Evolutionary conservation across 2,113 vertebrate genomes (phyloP).

Genomic region (Raja brachyura): DNA sequence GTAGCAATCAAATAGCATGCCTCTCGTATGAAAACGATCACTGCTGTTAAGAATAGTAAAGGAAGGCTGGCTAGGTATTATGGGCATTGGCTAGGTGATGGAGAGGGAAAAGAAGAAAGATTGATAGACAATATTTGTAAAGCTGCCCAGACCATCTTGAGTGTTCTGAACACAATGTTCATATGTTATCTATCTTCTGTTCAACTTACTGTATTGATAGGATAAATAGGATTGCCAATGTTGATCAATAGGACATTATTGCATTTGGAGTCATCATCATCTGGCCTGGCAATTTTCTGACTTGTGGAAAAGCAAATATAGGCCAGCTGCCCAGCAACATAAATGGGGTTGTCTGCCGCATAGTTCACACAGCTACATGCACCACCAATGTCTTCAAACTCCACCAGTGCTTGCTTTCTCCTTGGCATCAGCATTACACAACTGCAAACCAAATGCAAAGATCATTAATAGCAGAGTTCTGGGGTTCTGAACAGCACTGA

Average conservation of each 20-base stretch:
- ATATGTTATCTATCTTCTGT: neutral
- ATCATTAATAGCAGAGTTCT: neutral
- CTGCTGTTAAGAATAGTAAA: no score
- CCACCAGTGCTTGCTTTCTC: constrained; percentile 39
- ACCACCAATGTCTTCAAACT: constrained; percentile 39
- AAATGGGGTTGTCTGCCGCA: constrained; percentile 30
- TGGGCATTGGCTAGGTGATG: no score
- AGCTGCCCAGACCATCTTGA: neutral
- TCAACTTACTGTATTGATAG: constrained; percentile 38
- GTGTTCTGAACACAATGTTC: neutral
- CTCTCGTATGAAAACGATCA: neutral
- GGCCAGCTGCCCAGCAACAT: constrained; percentile 37
- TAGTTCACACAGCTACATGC: constrained; percentile 39
- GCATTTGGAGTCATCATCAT: constrained; percentile 32
- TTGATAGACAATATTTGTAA: neutral
- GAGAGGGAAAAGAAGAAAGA: no score
- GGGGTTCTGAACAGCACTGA: neutral
- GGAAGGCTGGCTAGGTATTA: no score
- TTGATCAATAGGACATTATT: constrained; percentile 38
- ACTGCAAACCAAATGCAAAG: neutral
- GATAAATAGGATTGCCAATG: constrained; percentile 38
- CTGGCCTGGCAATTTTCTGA: constrained; percentile 39
- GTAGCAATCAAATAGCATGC: neutral
- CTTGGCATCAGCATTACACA: constrained; percentile 39
- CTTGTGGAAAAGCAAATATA: constrained; percentile 39